These are phyloP conservation scores for Caenorhabditis uteleia DNA, from an alignment of 2,888 invertebrate species.

Conservation along the genomic window DNA sequence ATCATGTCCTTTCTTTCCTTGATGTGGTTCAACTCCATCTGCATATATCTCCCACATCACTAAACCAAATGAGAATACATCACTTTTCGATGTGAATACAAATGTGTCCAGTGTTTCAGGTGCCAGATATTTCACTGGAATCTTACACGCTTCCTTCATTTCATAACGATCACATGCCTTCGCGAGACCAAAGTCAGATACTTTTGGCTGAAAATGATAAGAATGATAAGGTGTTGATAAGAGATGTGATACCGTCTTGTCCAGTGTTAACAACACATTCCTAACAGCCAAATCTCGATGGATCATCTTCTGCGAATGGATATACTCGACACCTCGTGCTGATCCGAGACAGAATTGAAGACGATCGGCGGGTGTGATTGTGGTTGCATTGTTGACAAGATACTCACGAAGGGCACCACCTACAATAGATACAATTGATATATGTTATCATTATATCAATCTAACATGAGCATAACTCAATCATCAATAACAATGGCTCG, in stretches of 20 bases:
- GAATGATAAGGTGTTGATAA: no score
- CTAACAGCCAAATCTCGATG: conserved; percentile 22
- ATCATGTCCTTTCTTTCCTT: conserved; percentile 24
- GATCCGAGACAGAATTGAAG: conserved; percentile 11
- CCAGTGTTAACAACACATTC: conserved; percentile 10
- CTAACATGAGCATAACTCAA: conserved; percentile 5
- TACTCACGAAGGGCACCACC: conserved; percentile 15
- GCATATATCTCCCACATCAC: conserved; percentile 38
- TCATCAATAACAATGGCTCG: conserved; percentile 13
- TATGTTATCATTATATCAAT: no score
- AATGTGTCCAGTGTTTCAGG: conserved; percentile 23
- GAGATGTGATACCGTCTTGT: conserved; percentile 12
- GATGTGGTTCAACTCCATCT: conserved; percentile 27
- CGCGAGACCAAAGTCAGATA: conserved; percentile 13
- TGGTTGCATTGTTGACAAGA: conserved; percentile 3
- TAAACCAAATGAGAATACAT: conserved; percentile 31
- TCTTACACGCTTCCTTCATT: conserved; percentile 10
- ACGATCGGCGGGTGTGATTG: conserved; percentile 2
- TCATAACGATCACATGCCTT: conserved; percentile 3
- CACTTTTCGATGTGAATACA: conserved; percentile 23
- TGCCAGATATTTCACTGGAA: conserved; percentile 22
- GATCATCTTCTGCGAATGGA: conserved; percentile 15
- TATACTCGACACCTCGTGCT: conserved; percentile 29
- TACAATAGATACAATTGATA: no score
- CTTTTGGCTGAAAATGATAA: conserved; percentile 12